A percentile compares a stretch with the other conserved stretches of the same genome.
These are phyloP conservation scores for Ciconia nigra DNA, from an alignment of 2,797 vertebrate genomes.

Conservation along the genomic window DNA sequence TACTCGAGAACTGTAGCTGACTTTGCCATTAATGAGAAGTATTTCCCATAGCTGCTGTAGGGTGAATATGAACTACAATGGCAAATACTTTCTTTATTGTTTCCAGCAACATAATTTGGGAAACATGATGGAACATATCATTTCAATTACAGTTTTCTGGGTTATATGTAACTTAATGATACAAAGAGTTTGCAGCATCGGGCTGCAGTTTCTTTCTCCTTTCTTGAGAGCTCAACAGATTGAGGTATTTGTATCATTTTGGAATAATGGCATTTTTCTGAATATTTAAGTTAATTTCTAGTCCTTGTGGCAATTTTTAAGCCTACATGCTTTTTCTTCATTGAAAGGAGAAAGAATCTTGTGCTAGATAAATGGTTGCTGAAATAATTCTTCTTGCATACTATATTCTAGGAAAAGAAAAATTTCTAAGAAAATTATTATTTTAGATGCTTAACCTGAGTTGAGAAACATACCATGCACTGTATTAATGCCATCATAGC, in stretches of 20 bases:
- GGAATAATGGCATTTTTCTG: not conserved
- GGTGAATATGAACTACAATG: not conserved
- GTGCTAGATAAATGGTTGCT: not conserved
- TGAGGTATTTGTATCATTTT: not conserved
- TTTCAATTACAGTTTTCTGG: constrained; percentile 18
- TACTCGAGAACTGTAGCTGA: not conserved
- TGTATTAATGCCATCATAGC: not conserved
- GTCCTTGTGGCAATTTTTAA: constrained; percentile 1
- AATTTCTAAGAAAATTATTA: not conserved
- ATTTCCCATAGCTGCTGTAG: not conserved
- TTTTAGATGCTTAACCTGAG: not conserved
- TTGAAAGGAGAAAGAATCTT: not conserved
- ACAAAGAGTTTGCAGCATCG: not conserved
- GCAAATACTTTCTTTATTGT: not conserved
- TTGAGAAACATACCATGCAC: not conserved
- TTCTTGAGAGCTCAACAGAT: not conserved
- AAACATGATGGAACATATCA: not conserved
- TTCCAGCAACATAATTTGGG: constrained; percentile 7
- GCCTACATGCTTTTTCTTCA: not conserved
- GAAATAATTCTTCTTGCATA: not conserved
- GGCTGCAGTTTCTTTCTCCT: not conserved
- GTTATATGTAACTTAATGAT: not conserved
- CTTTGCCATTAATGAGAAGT: not conserved
- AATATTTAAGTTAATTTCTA: not conserved
- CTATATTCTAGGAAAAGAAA: not conserved